Percentiles rank a stretch among this genome's conserved stretches.
phyloP scores from a whole-genome alignment of 2,888 invertebrate genomes.

The Euplexia lucipara region DNA sequence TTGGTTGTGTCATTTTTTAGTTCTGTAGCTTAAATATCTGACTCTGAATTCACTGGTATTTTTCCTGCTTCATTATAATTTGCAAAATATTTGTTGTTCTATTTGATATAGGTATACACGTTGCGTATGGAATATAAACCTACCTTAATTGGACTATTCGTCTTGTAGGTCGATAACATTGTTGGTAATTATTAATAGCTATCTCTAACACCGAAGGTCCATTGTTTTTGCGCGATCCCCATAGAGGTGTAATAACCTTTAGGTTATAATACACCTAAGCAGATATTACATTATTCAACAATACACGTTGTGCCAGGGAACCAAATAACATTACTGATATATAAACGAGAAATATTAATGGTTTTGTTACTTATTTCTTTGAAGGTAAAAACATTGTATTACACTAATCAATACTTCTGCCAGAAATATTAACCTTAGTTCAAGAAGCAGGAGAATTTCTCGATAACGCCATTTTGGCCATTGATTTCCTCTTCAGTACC shows the following conservation, averaged over 20 bases:
- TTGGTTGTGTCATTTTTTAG: slow-evolving; percentile 35
- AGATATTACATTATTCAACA: slow-evolving; percentile 43
- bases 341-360: slow-evolving; percentile 19
- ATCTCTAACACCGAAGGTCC: slow-evolving; percentile 43
- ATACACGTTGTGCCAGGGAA: slow-evolving; percentile 14
- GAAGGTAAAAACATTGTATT: background rate
- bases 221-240: slow-evolving; percentile 58
- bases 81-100: background rate
- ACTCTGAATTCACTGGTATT: slow-evolving; percentile 2
- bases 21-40: slow-evolving; percentile 11
- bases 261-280: slow-evolving; percentile 17
- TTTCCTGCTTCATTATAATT: slow-evolving; percentile 5
- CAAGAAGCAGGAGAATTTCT: background rate
- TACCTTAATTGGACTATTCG: slow-evolving; percentile 46
- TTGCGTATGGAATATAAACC: slow-evolving; percentile 5
- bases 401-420: background rate
- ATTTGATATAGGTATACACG: slow-evolving; percentile 1
- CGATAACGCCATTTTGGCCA: slow-evolving; percentile 23
- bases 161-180: slow-evolving; percentile 48
- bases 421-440: slow-evolving; percentile 5
- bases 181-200: slow-evolving; percentile 61
- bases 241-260: slow-evolving; percentile 23
- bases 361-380: slow-evolving; percentile 2
- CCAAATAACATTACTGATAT: slow-evolving; percentile 23
- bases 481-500: slow-evolving; percentile 12